Base-by-base conservation (phyloP, 2,113 vertebrate genomes). In the Eublepharis macularius region DNA sequence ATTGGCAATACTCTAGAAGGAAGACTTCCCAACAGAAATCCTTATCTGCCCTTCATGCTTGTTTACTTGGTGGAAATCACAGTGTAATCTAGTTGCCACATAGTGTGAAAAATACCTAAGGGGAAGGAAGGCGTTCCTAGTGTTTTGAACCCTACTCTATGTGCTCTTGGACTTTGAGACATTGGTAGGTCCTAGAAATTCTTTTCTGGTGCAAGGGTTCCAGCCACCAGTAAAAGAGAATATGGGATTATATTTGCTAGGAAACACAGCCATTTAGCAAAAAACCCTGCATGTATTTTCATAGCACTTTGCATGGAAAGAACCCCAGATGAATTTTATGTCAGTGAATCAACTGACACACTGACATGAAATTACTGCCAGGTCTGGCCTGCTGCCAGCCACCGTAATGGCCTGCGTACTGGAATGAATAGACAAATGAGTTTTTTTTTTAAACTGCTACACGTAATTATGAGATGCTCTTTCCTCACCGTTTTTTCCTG, bases 361-460 rank as follows among this genome's bases (percentile, higher is more conserved):
- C 41, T 0, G 0, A 68, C 57, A 84, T 89, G 89, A 92, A 92
- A 85, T 88, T 88, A 74, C 79, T 87, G 82, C 88, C 70, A 88
- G 14, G 72, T 89, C 80, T 93, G 93, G 91, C 94, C 83, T 79
- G 10, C 41, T 65, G 91, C 94, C 95, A 94, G 86, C 1, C 0
- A 80, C 85, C 92, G 80, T 91, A 93, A 88, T 91, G 89, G 72
- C 76, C 77, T 0, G 0, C 60, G 0, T 81, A 83, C 89, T 81
- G 90, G 89, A 87, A 92, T 89, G 91, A 90, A 72, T 88, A 82
- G 84, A 91, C 91, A 94, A 92, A 92, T 88, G 89, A 84, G 87
- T 60, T 86, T 8, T 29, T 92, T 93, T 63, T 89, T 88, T 29
- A 80, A 32, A 6, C 87, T 85, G 84, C 29, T 0, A 45, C 68